A percentile compares a stretch with the other conserved stretches of the same genome.
phyloP scores from a whole-genome alignment of 2,797 vertebrate species.

The Micromesistius poutassou region DNA sequence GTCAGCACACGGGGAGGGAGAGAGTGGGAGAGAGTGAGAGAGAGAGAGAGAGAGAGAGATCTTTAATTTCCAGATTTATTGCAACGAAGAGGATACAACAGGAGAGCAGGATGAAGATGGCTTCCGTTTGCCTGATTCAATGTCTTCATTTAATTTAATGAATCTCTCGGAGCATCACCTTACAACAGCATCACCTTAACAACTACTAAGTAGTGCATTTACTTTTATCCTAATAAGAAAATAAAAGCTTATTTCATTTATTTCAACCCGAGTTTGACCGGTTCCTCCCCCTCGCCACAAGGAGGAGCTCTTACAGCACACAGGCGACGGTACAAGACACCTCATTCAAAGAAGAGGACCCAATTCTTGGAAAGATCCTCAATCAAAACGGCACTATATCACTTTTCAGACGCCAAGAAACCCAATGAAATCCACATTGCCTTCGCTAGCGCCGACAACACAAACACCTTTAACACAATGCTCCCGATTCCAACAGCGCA shows the following conservation, averaged over 20 bases:
- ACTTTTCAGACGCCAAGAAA: too few relatives aligned
- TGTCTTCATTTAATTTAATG: neutral
- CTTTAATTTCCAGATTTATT: neutral
- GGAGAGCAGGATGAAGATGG: neutral
- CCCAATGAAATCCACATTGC: too few relatives aligned
- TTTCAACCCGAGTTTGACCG: neutral
- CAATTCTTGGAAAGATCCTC: slow-evolving; percentile 44
- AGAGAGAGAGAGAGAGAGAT: neutral
- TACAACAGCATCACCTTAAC: neutral
- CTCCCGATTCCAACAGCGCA: neutral
- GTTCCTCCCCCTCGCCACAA: slow-evolving; percentile 43
- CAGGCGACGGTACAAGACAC: slow-evolving; percentile 27
- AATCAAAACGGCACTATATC: too few relatives aligned
- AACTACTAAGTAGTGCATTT: neutral
- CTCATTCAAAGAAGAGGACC: slow-evolving; percentile 46
- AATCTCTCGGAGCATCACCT: neutral
- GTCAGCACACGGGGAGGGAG: slow-evolving; percentile 1
- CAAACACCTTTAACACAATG: neutral
- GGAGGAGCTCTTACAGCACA: slow-evolving; percentile 50
- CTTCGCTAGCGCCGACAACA: too few relatives aligned
- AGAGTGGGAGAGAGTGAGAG: neutral
- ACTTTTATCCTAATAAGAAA: neutral
- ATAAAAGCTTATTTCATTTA: neutral
- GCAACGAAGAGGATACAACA: neutral
- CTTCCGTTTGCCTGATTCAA: neutral